Percentiles rank a stretch among this genome's conserved stretches.
phyloP scores from a whole-genome alignment of 1,140 invertebrate genomes.

The Atta texana region DNA sequence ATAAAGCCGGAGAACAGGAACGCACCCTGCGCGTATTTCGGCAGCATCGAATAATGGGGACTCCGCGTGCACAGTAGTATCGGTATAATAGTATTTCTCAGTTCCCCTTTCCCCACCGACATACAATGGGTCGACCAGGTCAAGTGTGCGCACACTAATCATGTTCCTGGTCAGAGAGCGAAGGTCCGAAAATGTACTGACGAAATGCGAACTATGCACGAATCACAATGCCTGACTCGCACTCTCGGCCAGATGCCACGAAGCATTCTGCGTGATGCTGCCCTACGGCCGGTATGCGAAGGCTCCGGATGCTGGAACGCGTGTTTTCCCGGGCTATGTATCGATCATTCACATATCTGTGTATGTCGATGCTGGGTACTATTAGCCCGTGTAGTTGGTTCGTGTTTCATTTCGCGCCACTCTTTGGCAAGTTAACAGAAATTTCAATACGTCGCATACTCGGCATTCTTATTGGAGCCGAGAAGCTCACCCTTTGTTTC shows the following conservation, averaged over 20 bases:
- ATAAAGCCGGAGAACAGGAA: conserved; percentile 64
- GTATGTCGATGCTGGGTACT: conserved; percentile 17
- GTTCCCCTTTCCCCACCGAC: conserved; percentile 11
- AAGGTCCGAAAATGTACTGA: conserved; percentile 73
- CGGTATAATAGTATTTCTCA: conserved; percentile 69
- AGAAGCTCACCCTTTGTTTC: not conserved
- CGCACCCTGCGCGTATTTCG: conserved; percentile 41
- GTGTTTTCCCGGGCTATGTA: conserved; percentile 49
- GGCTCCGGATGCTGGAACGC: conserved; percentile 44
- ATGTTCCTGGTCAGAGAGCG: conserved; percentile 73
- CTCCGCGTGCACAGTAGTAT: conserved; percentile 53
- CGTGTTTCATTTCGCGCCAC: conserved; percentile 27
- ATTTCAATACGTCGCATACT: not conserved
- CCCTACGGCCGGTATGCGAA: conserved; percentile 55
- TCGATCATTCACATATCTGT: conserved; percentile 44
- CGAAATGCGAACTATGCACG: conserved; percentile 75
- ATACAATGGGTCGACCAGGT: conserved; percentile 71
- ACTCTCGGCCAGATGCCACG: conserved; percentile 74
- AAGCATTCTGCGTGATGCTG: conserved; percentile 64
- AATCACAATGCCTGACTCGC: conserved; percentile 70
- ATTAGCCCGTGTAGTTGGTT: conserved; percentile 36
- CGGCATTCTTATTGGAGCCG: not conserved
- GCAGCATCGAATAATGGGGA: conserved; percentile 67
- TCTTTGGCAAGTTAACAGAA: conserved; percentile 8
- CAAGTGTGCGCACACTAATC: conserved; percentile 76